Percentiles rank a stretch among this genome's conserved stretches.
Conservation (phyloP, 23 tunicate genomes). For the Oikopleura dioica region DNA sequence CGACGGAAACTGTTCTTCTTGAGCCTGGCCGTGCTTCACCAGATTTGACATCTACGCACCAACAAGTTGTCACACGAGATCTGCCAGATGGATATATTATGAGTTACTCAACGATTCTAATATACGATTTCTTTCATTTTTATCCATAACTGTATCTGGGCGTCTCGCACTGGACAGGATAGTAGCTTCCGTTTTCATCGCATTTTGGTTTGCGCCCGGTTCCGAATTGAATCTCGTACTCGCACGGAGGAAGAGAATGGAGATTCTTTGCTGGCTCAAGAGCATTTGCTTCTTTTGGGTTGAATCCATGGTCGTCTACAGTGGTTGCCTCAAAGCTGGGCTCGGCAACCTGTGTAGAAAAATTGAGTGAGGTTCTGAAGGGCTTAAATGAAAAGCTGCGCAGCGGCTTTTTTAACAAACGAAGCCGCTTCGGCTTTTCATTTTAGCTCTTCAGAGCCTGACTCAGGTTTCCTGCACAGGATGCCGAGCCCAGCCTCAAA, state of each 20-base stretch:
- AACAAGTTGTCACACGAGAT: neutral
- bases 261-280: neutral
- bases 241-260: neutral
- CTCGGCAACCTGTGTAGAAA: too few relatives aligned
- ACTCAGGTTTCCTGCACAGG: too few relatives aligned
- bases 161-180: neutral
- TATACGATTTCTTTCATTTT: neutral
- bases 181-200: neutral
- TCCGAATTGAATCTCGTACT: neutral
- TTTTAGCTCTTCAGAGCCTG: too few relatives aligned
- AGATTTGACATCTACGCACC: neutral
- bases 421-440: too few relatives aligned
- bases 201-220: neutral
- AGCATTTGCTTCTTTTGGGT: neutral
- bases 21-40: neutral
- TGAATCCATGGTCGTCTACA: conserved; percentile 5
- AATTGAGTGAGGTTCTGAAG: too few relatives aligned
- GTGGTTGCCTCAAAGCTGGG: too few relatives aligned
- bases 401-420: too few relatives aligned
- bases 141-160: neutral
- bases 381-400: too few relatives aligned
- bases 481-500: too few relatives aligned
- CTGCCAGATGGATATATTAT: neutral
- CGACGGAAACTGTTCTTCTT: neutral
- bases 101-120: neutral